Conservation (phyloP, 2,888 invertebrate genomes). For the Lordiphosa andalusiaca region DNA sequence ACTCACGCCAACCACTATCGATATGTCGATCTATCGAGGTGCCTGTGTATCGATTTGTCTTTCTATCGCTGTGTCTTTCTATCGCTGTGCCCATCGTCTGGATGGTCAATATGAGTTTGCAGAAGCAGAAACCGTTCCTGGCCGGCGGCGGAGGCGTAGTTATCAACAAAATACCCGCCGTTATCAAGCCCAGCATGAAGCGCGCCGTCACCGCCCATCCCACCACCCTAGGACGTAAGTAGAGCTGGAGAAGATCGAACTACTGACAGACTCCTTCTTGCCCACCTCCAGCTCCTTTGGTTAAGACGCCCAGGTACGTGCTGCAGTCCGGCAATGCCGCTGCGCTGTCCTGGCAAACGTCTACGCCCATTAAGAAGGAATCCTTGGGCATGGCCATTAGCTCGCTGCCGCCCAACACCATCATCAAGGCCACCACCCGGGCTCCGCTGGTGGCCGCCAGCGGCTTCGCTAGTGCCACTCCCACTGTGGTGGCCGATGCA, state of each 20-base stretch:
- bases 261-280: neutral
- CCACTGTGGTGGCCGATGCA: conserved; percentile 34
- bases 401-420: conserved; percentile 75
- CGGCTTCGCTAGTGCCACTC: conserved; percentile 12
- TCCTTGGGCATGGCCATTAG: conserved; percentile 70
- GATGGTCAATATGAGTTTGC: too few species aligned
- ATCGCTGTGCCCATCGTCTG: too few species aligned
- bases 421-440: conserved; percentile 69
- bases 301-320: conserved; percentile 71
- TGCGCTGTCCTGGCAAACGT: conserved; percentile 28
- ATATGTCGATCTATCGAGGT: too few species aligned
- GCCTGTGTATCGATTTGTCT: too few species aligned
- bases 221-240: neutral
- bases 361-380: conserved; percentile 17
- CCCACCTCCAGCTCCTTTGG: conserved; percentile 32
- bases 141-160: conserved; percentile 44
- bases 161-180: conserved; percentile 63
- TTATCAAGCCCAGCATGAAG: conserved; percentile 71
- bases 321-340: conserved; percentile 41
- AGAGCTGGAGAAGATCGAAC: neutral
- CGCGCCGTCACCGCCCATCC: conserved; percentile 35
- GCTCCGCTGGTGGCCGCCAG: neutral
- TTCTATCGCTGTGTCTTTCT: too few species aligned
- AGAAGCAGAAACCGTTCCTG: too few species aligned
- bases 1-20: too few species aligned